Base-by-base conservation (phyloP, 2,113 vertebrate species). In the rabbit (Oryctolagus cuniculus) region DNA sequence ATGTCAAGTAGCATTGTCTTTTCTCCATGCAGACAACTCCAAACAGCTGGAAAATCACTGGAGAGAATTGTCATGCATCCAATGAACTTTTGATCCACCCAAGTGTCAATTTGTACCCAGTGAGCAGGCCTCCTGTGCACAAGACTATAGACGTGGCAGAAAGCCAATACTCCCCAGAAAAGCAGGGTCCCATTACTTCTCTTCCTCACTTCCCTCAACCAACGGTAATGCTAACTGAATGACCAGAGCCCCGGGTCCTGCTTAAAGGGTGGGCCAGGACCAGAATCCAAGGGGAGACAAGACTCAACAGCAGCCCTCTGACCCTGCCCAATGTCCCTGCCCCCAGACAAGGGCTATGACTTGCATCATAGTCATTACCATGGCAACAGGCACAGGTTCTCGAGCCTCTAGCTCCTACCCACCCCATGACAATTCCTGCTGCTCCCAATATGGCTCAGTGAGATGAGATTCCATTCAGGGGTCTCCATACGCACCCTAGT, bases 1-100 rank as follows among this genome's bases (percentile, higher is more conserved):
- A 90, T 82, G 36, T 96, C 86, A 95, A 92, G 94, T 90, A 97
- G 97, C 98, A 95, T 92, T 95, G 63, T 92, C 81, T 58, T 96
- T 93, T 93, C 96, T 96, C 58, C 85, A 13, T 44, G 82, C 89
- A 93, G 96, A 98, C 94, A 97, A 91, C 75, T 91, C 94, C 49
- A 70, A 96, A 97, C 73, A 94, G 75, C 90, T 95, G 94, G 98
- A 88, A 58, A 91, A 96, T 97, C 93, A 94, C 90, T 80, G 87
- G 84, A 96, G 97, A 83, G 92, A 95, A 94, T 61, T 94, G 89
- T n/a, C n/a, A 5, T 66, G 69, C 29, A 6, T 70, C 84, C 31
- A 89, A 92, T 86, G 93, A 83, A 49, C 21, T 87, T 97, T 96
- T 98, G 97, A 96, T 97, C 90, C 85, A 80, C 87, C 77, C 72